Evolutionary conservation across 2,888 invertebrate genomes (phyloP), one percentile per base, ranked within the genome.

Genomic region (Diarsia brunnea): DNA sequence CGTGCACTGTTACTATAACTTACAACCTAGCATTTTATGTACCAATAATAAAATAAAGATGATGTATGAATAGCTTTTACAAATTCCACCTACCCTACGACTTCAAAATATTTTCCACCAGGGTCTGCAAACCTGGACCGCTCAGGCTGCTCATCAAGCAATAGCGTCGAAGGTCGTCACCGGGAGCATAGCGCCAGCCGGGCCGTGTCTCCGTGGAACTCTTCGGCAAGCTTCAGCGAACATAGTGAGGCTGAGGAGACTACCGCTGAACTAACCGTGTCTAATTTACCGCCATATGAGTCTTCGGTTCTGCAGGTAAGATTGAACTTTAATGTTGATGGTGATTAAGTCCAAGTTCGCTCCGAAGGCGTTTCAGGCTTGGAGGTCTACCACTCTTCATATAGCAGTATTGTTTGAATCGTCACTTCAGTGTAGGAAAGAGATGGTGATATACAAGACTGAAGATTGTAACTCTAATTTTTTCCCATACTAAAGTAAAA

Each of bases 161-260:
- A 94, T 86, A 96, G 95, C 84, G 93, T 93, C 63, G 96, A 96
- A 76, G 95, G 90, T 65, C 93, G 93, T 10, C 86, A 78, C 0
- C 89, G 93, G 14, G 94, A 93, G 61, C 69, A 69, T 68, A 91
- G 91, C 75, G 90, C 88, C 63, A 91, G 92, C 79, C 94, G 96
- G 47, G 95, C 96, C 49, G 90, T 89, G 19, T 96, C 96, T 3
- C 96, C 96, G 10, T 96, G 96, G 96, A 96, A 96, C 92, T 95
- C 95, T 1, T 95, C 95, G 12, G 93, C 92, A 8, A 94, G 93
- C 81, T 91, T 94, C 91, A 95, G 95, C 87, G 96, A 96, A 82
- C 95, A 94, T 75, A 95, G 95, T 89, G 96, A 96, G 82, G 87
- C 90, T 47, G 95, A 95, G 24, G 95, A 95, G 2, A 53, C 89